A percentile compares a stretch with the other conserved stretches of the same genome.
Conservation (phyloP, 2,888 invertebrate genomes). For the Pandemis cinnamomeana region DNA sequence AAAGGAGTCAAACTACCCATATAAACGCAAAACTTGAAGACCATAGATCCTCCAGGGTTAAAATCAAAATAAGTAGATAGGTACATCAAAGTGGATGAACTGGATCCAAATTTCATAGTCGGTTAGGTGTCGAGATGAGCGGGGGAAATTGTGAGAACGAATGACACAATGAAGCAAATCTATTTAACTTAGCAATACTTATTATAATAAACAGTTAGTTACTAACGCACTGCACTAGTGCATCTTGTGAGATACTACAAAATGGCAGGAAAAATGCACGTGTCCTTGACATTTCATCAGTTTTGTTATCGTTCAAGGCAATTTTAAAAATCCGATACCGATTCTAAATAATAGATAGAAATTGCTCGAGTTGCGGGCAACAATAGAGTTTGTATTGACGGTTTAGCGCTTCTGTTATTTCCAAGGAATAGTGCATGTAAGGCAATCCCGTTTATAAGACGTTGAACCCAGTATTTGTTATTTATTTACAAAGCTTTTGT, state of each 20-base stretch:
- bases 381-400: conserved; percentile 13
- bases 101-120: background rate
- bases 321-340: conserved; percentile 12
- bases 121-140: background rate
- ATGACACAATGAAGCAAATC: background rate
- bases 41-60: background rate
- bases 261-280: background rate
- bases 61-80: background rate
- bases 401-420: conserved; percentile 7
- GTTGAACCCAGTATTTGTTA: conserved; percentile 11
- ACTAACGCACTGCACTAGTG: background rate
- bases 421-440: conserved; percentile 3
- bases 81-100: background rate
- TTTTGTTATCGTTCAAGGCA: background rate
- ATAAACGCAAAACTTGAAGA: background rate
- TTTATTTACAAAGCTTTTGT: conserved; percentile 1
- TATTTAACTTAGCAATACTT: background rate
- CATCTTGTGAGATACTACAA: background rate
- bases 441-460: conserved; percentile 14
- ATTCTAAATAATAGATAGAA: conserved; percentile 13
- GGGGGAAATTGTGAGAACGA: background rate
- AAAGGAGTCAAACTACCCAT: background rate
- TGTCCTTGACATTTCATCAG: background rate
- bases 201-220: background rate
- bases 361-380: conserved; percentile 5